Conservation (phyloP, 2,113 vertebrate genomes). For the Strix uralensis region DNA sequence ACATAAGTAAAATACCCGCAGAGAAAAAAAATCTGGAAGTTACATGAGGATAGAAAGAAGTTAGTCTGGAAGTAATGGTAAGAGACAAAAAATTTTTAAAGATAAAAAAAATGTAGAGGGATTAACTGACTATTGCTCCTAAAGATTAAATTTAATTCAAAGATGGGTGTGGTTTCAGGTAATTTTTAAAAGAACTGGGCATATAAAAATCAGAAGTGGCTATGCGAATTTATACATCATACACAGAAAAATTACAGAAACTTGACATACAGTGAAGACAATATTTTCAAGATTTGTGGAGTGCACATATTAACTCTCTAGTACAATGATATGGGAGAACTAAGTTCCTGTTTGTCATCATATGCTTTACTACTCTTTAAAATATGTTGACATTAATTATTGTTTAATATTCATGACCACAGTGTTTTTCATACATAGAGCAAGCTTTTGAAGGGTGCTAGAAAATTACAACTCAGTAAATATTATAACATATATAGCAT, state of each 20-base stretch:
- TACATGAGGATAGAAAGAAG: background rate
- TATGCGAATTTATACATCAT: background rate
- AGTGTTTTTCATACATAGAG: background rate
- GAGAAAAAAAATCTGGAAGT: background rate
- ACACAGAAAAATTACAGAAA: background rate
- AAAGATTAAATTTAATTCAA: background rate
- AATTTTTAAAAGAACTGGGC: background rate
- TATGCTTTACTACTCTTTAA: background rate
- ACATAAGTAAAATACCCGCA: background rate
- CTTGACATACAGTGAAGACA: background rate
- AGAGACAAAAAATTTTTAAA: background rate
- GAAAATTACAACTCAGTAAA: background rate
- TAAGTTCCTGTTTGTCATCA: background rate
- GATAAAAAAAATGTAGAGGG: background rate
- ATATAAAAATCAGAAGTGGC: background rate
- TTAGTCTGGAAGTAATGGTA: background rate
- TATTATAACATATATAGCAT: background rate
- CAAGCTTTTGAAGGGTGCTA: background rate
- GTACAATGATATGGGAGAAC: background rate
- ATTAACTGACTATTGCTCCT: background rate
- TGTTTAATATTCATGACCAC: background rate
- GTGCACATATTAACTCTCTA: background rate
- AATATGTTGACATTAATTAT: background rate
- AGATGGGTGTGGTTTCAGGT: background rate
- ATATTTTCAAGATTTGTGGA: background rate